phyloP scores from a whole-genome alignment of 2,113 vertebrate species.

The Neolamprologus fasciatus region DNA sequence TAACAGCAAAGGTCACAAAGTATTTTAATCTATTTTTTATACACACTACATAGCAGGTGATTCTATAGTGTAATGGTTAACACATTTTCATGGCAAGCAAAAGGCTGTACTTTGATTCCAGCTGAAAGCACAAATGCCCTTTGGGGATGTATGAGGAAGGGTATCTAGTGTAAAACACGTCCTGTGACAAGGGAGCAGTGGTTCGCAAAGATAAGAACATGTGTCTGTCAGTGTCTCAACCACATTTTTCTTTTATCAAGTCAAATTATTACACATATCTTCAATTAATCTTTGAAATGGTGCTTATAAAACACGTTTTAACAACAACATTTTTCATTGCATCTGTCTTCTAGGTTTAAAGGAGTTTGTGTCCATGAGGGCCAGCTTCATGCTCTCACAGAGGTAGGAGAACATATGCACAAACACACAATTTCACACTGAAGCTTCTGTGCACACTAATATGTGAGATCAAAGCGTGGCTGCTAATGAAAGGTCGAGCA shows the following conservation, averaged over 20 bases:
- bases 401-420: slow-evolving; percentile 76
- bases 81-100: neutral
- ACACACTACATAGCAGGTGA: neutral
- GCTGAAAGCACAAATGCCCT: neutral
- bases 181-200: fast-evolving
- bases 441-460: neutral
- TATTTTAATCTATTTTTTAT: neutral
- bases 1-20: neutral
- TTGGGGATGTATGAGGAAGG: neutral
- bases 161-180: neutral
- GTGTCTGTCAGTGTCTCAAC: neutral
- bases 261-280: neutral
- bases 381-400: slow-evolving; percentile 93
- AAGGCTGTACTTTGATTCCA: neutral
- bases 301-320: neutral
- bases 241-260: neutral
- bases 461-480: neutral
- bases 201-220: neutral
- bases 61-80: neutral
- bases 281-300: neutral
- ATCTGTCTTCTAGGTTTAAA: slow-evolving; percentile 84
- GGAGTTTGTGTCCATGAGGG: slow-evolving; percentile 98
- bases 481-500: slow-evolving; percentile 13
- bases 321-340: neutral
- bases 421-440: neutral